These are phyloP conservation scores for Dipodomys spectabilis DNA, from an alignment of 2,113 vertebrate genomes.

Conservation along the genomic window DNA sequence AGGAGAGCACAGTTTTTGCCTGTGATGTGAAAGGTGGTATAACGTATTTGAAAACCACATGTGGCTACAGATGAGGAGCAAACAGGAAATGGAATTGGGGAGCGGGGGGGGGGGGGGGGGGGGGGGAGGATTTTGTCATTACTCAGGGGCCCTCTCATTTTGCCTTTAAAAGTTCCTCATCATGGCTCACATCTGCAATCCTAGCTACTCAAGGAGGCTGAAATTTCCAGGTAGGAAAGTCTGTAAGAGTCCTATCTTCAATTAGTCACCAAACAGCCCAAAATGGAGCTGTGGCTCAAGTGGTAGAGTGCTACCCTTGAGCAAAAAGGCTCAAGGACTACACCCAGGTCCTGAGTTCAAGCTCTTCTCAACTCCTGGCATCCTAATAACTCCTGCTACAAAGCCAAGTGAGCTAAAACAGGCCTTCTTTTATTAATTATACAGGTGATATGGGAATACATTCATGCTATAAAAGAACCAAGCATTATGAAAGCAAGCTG, in stretches of 20 bases:
- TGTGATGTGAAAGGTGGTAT: conserved; percentile 72
- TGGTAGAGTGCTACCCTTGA: too few species aligned
- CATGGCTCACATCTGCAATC: too few species aligned
- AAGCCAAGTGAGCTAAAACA: conserved; percentile 17
- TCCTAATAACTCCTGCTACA: conserved; percentile 40
- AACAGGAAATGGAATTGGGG: conserved; percentile 83
- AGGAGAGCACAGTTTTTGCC: conserved; percentile 63
- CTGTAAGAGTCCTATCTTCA: too few species aligned
- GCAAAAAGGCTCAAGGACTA: too few species aligned
- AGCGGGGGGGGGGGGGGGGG: conserved; percentile 22
- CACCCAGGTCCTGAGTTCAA: background rate
- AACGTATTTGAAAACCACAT: conserved; percentile 84
- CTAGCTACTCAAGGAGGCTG: too few species aligned
- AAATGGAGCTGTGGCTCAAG: too few species aligned
- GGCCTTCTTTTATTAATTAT: conserved; percentile 34
- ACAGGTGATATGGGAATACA: conserved; percentile 18
- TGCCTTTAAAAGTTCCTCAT: conserved; percentile 1
- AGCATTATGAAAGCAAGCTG: background rate
- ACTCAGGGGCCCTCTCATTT: conserved; percentile 53
- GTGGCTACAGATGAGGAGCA: conserved; percentile 81
- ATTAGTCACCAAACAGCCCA: too few species aligned
- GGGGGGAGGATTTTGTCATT: background rate
- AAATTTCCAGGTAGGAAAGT: too few species aligned
- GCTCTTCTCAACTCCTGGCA: background rate
- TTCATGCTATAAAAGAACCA: conserved; percentile 39